Base-by-base conservation (phyloP, 2,888 invertebrate genomes). In the Sphinx pinastri region DNA sequence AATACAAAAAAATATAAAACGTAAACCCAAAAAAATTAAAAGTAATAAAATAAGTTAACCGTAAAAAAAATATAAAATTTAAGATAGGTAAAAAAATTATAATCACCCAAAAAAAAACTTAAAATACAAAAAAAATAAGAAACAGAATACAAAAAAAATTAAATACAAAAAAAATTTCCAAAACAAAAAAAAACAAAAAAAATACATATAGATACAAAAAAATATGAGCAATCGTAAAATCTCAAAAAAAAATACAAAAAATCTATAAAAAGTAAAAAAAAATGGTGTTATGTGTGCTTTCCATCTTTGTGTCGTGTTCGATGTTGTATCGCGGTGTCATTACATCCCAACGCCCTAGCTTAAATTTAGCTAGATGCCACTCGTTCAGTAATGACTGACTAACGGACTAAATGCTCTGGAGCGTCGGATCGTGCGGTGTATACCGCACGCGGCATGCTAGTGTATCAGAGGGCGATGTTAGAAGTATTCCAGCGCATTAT, bases 361-460 rank as follows among this genome's bases (percentile, higher is more conserved):
- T 60, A 60, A 47, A 16, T 63, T 19, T 63, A 63, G 60, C 49
- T 63, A 19, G 49, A 47, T 47, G 63, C 63, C 63, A 63, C 47
- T 47, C 49, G 63, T 63, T 63, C 63, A 63, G 47, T 47, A 63
- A 47, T 47, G 63, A 63, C 63, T 63, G 63, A 63, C 63, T 49
- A 63, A 63, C 19, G 63, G 19, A 49, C 63, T 19, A 63, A 47
- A 63, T 47, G 63, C 13, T 47, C 49, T 49, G 49, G 31, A 59
- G 31, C 38, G 38, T 12, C 19, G 47, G 47, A 13, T 63, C 6
- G 49, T 49, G 47, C 6, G 16, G 13, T 13, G 7, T 16, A 11
- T 19, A 47, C 60, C 16, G 16, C 47, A 16, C 60, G n/a, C 16
- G 12, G 45, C 47, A 45, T 45, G 47, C 19, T 63, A 63, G 49